These are phyloP conservation scores for Luperina nickerlii DNA, from an alignment of 2,888 invertebrate species.

Conservation along the genomic window DNA sequence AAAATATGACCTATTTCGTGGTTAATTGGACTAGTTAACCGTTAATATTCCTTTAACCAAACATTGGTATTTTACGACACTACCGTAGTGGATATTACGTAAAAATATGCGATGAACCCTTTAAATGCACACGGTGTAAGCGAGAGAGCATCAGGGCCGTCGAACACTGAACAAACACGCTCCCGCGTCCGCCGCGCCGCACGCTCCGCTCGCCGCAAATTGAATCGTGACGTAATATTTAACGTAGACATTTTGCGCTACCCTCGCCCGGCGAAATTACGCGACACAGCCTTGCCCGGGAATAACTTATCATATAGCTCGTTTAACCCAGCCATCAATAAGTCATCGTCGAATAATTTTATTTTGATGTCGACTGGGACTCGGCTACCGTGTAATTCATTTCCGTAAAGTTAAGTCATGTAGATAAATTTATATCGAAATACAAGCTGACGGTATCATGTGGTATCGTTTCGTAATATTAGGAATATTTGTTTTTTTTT, in stretches of 20 bases:
- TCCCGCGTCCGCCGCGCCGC: slow-evolving; percentile 62
- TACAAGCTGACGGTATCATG: slow-evolving; percentile 50
- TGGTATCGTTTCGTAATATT: slow-evolving; percentile 36
- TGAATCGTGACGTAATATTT: slow-evolving; percentile 78
- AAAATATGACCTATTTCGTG: slow-evolving; percentile 55
- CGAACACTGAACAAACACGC: slow-evolving; percentile 65
- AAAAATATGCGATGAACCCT: slow-evolving; percentile 43
- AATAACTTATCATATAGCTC: slow-evolving; percentile 79
- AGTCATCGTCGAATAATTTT: slow-evolving; percentile 76
- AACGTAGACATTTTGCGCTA: slow-evolving; percentile 75
- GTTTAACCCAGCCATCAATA: slow-evolving; percentile 78
- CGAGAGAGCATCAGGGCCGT: slow-evolving; percentile 37
- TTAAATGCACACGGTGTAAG: slow-evolving; percentile 42
- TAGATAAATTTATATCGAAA: slow-evolving; percentile 63
- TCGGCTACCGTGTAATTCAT: slow-evolving; percentile 69
- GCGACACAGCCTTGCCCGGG: slow-evolving; percentile 73
- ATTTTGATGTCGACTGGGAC: slow-evolving; percentile 74
- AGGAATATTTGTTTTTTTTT: slow-evolving; percentile 44
- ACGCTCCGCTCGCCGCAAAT: slow-evolving; percentile 72
- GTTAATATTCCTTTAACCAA: slow-evolving; percentile 51
- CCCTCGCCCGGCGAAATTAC: slow-evolving; percentile 72
- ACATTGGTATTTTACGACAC: slow-evolving; percentile 39
- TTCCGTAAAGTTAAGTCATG: slow-evolving; percentile 66
- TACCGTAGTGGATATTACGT: slow-evolving; percentile 30
- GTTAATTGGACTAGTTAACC: slow-evolving; percentile 46